A percentile compares a stretch with the other conserved stretches of the same genome.
Evolutionary conservation across 2,113 vertebrate genomes (phyloP).

Genomic region (Mirounga angustirostris): DNA sequence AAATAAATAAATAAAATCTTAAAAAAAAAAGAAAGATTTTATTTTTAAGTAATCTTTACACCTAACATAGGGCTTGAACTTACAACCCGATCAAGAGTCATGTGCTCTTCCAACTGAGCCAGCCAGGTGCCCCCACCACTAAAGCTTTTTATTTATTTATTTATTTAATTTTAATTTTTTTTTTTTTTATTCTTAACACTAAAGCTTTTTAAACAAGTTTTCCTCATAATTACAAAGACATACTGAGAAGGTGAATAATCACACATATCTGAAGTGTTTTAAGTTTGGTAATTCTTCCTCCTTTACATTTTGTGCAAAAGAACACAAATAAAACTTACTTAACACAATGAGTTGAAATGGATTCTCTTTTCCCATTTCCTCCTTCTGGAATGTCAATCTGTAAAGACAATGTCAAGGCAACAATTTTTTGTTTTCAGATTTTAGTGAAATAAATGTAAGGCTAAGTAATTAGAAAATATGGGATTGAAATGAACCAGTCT

Average conservation of each 20-base stretch:
- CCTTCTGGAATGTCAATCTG: conserved; percentile 89
- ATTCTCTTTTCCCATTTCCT: conserved; percentile 84
- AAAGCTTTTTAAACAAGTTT: conserved; percentile 28
- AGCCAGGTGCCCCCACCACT: background rate
- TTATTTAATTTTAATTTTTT: too few species aligned
- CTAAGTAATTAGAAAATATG: conserved; percentile 29
- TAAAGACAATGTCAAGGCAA: conserved; percentile 70
- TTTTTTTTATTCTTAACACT: background rate
- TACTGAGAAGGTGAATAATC: background rate
- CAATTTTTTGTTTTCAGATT: conserved; percentile 9
- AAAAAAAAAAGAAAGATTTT: too few species aligned
- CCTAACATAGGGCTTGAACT: background rate
- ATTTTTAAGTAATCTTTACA: background rate
- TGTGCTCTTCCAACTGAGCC: background rate
- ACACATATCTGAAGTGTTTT: background rate
- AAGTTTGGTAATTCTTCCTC: background rate
- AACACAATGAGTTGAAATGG: conserved; percentile 78
- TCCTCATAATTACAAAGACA: conserved; percentile 52
- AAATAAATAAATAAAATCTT: too few species aligned
- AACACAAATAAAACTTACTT: conserved; percentile 88
- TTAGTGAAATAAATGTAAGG: conserved; percentile 40
- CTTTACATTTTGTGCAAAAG: conserved; percentile 47
- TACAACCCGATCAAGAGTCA: background rate
- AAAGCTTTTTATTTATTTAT: background rate
- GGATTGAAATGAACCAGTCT: background rate